Base-by-base conservation (phyloP, 2,797 vertebrate genomes). In the Simalia tracyae region DNA sequence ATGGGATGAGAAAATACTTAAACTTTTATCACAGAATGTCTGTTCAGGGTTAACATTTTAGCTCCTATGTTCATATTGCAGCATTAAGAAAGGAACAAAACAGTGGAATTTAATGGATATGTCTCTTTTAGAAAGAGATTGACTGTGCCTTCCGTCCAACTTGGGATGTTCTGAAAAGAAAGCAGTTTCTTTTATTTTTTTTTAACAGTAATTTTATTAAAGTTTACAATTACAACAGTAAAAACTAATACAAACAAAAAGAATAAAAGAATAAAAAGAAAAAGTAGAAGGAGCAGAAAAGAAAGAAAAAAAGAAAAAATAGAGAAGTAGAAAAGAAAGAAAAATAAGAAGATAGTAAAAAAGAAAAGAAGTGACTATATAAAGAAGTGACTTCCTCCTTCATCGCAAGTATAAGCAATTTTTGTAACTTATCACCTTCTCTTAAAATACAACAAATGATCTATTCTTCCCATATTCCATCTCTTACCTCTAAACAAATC, bases 1-100 rank as follows among this genome's bases (percentile, higher is more conserved):
- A 88, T 56, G 0, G 0, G 81, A 94, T 90, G 84, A 92, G 31
- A 54, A 92, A 89, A 68, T 31, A 3, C 92, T 94, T 93, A 93
- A 0, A 3, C 88, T 6, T 88, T 92, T 88, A 93, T 66, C 11
- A 2, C 15, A 1, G 1, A 93, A 64, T 64, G 54, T 31, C 0
- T 61, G 4, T 91, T 63, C 66, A 24, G 31, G 66, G 84, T 81
- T 87, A 76, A 64, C n/a, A 28, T 90, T 28, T 94, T 28, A 89
- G 72, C 92, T 94, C 92, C 2, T 42, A 88, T 88, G n/a, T 64
- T 88, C 50, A 72, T 88, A 88, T n/a, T 84, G 42, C 91, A 85
- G 64, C 36, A 89, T 85, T 84, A 54, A 31, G 36, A n/a, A 61
- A 8, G 14, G 63, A 17, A 17, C 19, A 88, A 60, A 61, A 81